Base-by-base conservation (phyloP, 2,888 invertebrate species). In the Lochmaea capreae region DNA sequence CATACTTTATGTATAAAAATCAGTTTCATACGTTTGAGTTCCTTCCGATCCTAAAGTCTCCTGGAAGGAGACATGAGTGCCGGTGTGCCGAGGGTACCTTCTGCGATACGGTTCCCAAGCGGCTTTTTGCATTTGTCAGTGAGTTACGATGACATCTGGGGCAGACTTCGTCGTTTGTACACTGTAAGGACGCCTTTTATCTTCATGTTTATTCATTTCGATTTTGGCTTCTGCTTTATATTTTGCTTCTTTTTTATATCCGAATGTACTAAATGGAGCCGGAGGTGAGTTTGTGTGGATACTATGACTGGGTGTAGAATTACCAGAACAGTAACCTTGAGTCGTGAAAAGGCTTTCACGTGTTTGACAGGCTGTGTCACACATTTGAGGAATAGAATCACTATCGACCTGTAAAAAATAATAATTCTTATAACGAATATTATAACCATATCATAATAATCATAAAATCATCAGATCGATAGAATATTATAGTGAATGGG, bases 91-190 rank as follows among this genome's bases (percentile, higher is more conserved):
- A 83, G 90, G 90, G 85, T 88, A 88, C 80, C 90, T 87, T 82
- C 90, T 85, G 81, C 88, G 88, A 85, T 90, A 90, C 74, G 90
- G 90, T 84, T 90, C 90, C 90, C 90, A 90, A 85, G 89, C 90
- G 90, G 91, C 92, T 89, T 90, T 90, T 91, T 92, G 81, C 88
- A 88, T 87, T 82, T 91, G 92, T 93, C 92, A 93, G 91, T 93
- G 93, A 76, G 93, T 93, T 83, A 95, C 95, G 85, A 96, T 95
- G 83, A 96, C 96, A 87, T 96, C 96, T 65, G 96, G 96, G 1
- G 96, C 96, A 72, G 96, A 95, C 83, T 95, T 94, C 73, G 95
- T 95, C 72, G 95, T 95, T 85, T 95, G 93, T 73, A 92, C 92
- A 87, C 95, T 94, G 87, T 93, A 94, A 62, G 94, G 93, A 66